Evolutionary conservation across 2,113 vertebrate species (phyloP).

Genomic region (Chamaea fasciata): DNA sequence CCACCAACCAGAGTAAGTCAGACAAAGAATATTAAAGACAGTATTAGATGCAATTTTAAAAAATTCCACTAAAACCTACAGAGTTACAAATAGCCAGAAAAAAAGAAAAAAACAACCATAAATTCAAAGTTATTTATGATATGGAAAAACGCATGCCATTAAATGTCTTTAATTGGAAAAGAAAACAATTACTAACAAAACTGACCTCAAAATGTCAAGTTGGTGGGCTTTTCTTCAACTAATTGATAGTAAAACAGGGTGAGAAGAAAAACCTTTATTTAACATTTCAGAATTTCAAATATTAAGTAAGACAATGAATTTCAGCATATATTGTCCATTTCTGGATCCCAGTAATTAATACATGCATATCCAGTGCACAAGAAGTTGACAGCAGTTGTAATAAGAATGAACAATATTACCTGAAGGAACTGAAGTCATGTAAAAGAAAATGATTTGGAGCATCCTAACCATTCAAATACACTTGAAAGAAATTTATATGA

Average conservation of each 20-base stretch:
- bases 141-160: neutral
- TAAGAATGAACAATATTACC: neutral
- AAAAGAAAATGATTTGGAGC: slow-evolving; percentile 55
- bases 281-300: neutral
- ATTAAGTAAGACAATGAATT: neutral
- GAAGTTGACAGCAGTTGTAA: neutral
- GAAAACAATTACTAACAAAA: neutral
- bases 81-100: neutral
- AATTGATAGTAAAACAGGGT: neutral
- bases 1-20: neutral
- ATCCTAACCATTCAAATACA: slow-evolving; percentile 43
- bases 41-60: neutral
- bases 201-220: neutral
- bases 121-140: neutral
- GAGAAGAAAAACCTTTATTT: neutral
- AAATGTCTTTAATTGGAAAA: neutral
- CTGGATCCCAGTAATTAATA: neutral
- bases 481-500: slow-evolving; percentile 39
- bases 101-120: neutral
- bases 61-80: neutral
- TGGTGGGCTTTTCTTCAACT: neutral
- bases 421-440: neutral
- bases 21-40: neutral
- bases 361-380: neutral
- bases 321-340: neutral